Percentiles rank a stretch among this genome's conserved stretches.
Evolutionary conservation across 2,797 vertebrate genomes (phyloP).

Genomic region (Passerculus sandwichensis): DNA sequence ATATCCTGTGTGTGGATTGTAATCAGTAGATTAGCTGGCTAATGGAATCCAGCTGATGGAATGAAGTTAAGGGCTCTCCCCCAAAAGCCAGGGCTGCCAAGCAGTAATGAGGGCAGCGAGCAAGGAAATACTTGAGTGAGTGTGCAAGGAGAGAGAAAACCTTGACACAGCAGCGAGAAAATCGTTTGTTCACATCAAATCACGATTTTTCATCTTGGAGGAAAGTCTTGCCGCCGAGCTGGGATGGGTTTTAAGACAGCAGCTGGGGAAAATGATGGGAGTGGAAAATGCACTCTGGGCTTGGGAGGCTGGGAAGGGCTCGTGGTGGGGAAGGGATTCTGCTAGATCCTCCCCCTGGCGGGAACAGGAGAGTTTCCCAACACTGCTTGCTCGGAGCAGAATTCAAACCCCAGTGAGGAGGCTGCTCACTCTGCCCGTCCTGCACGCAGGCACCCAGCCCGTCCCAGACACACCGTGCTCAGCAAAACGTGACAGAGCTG

Average conservation of each 20-base stretch:
- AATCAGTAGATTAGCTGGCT: background rate
- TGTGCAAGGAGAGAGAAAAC: background rate
- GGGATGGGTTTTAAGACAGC: background rate
- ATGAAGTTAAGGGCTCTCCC: background rate
- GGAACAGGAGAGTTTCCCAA: conserved; percentile 28
- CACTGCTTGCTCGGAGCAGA: conserved; percentile 4
- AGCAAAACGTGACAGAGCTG: background rate
- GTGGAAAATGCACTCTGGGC: background rate
- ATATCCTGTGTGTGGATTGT: background rate
- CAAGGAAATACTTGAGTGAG: background rate
- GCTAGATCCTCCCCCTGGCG: conserved; percentile 38
- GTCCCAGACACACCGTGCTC: background rate
- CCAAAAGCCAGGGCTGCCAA: background rate
- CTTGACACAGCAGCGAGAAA: background rate
- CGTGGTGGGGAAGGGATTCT: background rate
- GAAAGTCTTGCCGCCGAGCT: background rate
- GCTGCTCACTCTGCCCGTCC: background rate
- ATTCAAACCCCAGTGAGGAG: background rate
- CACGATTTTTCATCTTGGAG: background rate
- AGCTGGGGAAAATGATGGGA: conserved; percentile 6
- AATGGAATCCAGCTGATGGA: background rate
- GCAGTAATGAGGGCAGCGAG: background rate
- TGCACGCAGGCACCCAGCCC: background rate
- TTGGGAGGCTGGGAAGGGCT: conserved; percentile 19
- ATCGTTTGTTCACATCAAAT: background rate